These are phyloP conservation scores for Heliangelus exortis DNA, from an alignment of 2,797 vertebrate species.

Conservation along the genomic window DNA sequence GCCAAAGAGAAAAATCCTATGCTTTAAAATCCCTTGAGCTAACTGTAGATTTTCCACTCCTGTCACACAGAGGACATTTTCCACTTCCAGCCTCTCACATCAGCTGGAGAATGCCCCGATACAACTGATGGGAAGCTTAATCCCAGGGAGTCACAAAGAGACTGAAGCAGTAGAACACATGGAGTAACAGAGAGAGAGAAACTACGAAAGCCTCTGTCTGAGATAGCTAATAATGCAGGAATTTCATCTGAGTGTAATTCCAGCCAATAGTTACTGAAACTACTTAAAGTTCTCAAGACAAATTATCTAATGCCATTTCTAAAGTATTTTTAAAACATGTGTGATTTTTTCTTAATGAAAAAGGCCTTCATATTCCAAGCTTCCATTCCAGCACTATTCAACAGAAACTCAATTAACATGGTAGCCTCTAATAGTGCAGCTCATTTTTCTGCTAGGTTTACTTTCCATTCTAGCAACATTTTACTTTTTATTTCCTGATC, in stretches of 20 bases:
- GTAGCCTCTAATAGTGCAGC: background rate
- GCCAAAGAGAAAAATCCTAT: background rate
- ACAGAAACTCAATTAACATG: background rate
- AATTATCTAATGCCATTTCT: background rate
- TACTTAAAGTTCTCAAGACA: background rate
- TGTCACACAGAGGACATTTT: background rate
- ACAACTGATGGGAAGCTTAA: background rate
- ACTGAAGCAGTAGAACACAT: background rate
- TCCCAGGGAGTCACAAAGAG: background rate
- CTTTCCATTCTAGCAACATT: background rate
- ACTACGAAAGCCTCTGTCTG: background rate
- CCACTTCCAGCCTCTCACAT: background rate
- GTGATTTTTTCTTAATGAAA: background rate
- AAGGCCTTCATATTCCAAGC: background rate
- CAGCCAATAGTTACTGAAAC: background rate
- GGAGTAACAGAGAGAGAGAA: background rate
- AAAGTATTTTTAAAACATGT: background rate
- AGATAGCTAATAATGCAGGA: background rate
- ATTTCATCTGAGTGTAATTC: background rate
- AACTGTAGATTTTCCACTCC: background rate
- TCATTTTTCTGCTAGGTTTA: background rate
- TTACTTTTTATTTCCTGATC: background rate
- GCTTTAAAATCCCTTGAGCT: background rate
- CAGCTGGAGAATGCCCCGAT: background rate
- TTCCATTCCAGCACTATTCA: background rate